These are phyloP conservation scores for Borostomias antarcticus DNA, from an alignment of 2,797 vertebrate species.

Conservation along the genomic window DNA sequence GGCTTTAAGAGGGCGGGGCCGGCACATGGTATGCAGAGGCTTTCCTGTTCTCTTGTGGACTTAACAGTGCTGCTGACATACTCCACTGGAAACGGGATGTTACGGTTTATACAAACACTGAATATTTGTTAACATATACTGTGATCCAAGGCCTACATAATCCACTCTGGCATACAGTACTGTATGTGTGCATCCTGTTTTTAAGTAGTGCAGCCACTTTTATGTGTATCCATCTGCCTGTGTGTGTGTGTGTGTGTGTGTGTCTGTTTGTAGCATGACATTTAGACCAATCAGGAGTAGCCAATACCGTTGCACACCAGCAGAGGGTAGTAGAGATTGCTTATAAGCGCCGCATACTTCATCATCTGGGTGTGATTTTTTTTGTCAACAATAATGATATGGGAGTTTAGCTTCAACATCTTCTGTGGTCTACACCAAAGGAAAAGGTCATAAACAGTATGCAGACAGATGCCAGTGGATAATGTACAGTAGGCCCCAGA, in stretches of 20 bases:
- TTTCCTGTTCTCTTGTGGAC: conserved; percentile 68
- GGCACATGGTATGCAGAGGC: conserved; percentile 63
- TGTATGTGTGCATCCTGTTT: not conserved
- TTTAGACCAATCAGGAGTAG: no score
- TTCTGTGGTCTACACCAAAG: not conserved
- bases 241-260: no score
- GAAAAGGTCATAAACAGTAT: not conserved
- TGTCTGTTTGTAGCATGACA: no score
- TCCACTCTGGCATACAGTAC: not conserved
- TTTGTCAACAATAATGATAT: not conserved
- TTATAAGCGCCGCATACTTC: not conserved
- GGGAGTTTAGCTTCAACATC: not conserved
- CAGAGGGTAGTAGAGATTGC: no score
- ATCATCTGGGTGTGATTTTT: no score
- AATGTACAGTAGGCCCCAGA: not conserved
- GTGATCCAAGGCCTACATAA: no score
- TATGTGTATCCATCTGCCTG: no score
- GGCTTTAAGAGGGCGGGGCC: conserved; percentile 73
- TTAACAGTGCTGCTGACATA: conserved; percentile 26
- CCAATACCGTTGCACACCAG: no score
- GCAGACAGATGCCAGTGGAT: not conserved
- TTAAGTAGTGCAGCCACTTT: not conserved
- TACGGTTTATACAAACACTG: not conserved
- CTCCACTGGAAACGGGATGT: conserved; percentile 10
- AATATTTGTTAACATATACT: no score